Conservation (phyloP, 2,797 vertebrate species). For the Amniataba percoides region DNA sequence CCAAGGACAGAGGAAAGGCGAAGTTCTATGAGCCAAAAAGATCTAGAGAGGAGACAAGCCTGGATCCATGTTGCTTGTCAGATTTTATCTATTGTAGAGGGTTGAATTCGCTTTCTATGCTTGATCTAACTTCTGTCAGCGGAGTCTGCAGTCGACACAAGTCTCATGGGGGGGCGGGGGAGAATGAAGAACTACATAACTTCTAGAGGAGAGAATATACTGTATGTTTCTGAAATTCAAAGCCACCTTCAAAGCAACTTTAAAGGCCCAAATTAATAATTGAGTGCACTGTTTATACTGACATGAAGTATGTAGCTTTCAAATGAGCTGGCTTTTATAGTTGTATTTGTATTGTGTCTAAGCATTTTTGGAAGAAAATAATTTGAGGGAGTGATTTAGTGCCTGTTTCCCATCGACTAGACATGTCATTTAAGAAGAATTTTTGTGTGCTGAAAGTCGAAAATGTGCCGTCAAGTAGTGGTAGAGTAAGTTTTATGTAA, state of each 20-base stretch:
- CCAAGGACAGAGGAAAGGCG: slow-evolving; percentile 54
- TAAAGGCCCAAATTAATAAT: slow-evolving; percentile 34
- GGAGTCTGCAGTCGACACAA: slow-evolving; percentile 56
- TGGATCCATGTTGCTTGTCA: slow-evolving; percentile 78
- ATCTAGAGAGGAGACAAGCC: slow-evolving; percentile 70
- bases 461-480: not conserved
- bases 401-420: not conserved
- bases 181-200: slow-evolving; percentile 46
- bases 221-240: slow-evolving; percentile 45
- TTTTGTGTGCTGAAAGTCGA: not conserved
- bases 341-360: not conserved
- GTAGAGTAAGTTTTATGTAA: no score
- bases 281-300: slow-evolving; percentile 20
- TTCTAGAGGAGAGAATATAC: slow-evolving; percentile 41
- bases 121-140: slow-evolving; percentile 78
- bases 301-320: not conserved
- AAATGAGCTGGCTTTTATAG: slow-evolving; percentile 2
- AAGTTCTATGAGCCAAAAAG: slow-evolving; percentile 67
- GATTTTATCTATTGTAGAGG: slow-evolving; percentile 75
- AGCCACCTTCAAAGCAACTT: slow-evolving; percentile 43
- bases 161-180: slow-evolving; percentile 58
- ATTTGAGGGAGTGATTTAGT: not conserved
- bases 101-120: slow-evolving; percentile 67
- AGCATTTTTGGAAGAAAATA: slow-evolving; percentile 2
- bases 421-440: not conserved